Evolutionary conservation across 2,797 vertebrate species (phyloP).

Genomic region (Hylomyscus alleni): DNA sequence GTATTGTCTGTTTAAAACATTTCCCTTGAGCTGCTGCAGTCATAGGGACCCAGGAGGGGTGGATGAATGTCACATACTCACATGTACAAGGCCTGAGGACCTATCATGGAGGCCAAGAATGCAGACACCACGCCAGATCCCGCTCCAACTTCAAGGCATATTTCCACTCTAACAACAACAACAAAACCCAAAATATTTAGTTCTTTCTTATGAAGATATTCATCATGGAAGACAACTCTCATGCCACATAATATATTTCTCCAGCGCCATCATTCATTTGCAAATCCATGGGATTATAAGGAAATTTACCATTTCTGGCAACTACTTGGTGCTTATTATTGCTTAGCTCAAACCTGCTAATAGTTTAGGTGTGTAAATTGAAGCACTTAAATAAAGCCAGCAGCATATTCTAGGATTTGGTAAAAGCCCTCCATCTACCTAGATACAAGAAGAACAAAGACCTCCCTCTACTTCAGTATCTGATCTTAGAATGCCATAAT

Average conservation of each 20-base stretch:
- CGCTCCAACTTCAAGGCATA: constrained; percentile 96
- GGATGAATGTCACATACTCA: constrained; percentile 76
- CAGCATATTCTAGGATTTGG: not conserved
- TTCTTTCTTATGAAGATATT: constrained; percentile 25
- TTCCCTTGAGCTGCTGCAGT: not conserved
- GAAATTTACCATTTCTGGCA: constrained; percentile 28
- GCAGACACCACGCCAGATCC: constrained; percentile 96
- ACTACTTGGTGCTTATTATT: not conserved
- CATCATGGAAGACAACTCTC: not conserved
- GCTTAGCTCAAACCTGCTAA: constrained; percentile 29
- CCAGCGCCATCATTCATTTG: not conserved
- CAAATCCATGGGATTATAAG: constrained; percentile 6
- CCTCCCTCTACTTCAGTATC: not conserved
- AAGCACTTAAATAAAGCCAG: not conserved
- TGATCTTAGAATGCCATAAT: not conserved
- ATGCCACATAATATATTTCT: not conserved
- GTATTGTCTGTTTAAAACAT: not conserved
- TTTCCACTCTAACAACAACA: constrained; percentile 84
- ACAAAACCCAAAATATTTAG: not conserved
- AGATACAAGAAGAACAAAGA: not conserved
- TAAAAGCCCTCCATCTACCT: not conserved
- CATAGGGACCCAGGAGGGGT: not conserved
- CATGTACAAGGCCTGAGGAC: constrained; percentile 93
- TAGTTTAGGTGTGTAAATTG: not conserved
- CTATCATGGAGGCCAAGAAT: constrained; percentile 94